A percentile compares a stretch with the other conserved stretches of the same genome.
Conservation (phyloP, 1,140 invertebrate species). For the Hylyphantes graminicola region DNA sequence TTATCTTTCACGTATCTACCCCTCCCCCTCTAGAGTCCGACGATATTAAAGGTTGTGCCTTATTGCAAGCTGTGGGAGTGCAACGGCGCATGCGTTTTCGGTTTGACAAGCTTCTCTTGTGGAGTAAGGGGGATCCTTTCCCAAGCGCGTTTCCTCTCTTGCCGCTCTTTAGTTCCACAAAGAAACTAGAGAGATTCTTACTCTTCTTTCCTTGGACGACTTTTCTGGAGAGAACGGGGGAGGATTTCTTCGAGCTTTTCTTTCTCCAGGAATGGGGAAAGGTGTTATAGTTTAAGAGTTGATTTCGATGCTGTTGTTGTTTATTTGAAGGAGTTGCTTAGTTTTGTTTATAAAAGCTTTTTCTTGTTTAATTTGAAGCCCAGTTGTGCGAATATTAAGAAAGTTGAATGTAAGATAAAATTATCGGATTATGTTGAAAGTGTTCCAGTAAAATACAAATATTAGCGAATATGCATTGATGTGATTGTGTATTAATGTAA, state of each 20-base stretch:
- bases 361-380: background rate
- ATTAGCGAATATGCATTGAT: too few relatives aligned
- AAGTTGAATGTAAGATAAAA: too few relatives aligned
- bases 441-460: too few relatives aligned
- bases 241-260: background rate
- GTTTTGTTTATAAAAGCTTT: background rate
- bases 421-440: too few relatives aligned
- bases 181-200: too few relatives aligned
- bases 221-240: background rate
- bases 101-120: conserved; percentile 40
- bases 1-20: background rate
- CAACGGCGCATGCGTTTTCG: conserved; percentile 56
- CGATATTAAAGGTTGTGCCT: conserved; percentile 58
- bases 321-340: background rate
- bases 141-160: conserved; percentile 43
- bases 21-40: background rate
- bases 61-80: conserved; percentile 54
- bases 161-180: background rate
- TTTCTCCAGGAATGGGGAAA: background rate
- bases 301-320: background rate
- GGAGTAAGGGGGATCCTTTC: conserved; percentile 44
- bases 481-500: too few relatives aligned
- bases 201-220: background rate
- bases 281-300: background rate
- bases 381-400: too few relatives aligned